These are phyloP conservation scores for Lottia gigantea DNA, from an alignment of 2,888 invertebrate species.

Conservation along the genomic window DNA sequence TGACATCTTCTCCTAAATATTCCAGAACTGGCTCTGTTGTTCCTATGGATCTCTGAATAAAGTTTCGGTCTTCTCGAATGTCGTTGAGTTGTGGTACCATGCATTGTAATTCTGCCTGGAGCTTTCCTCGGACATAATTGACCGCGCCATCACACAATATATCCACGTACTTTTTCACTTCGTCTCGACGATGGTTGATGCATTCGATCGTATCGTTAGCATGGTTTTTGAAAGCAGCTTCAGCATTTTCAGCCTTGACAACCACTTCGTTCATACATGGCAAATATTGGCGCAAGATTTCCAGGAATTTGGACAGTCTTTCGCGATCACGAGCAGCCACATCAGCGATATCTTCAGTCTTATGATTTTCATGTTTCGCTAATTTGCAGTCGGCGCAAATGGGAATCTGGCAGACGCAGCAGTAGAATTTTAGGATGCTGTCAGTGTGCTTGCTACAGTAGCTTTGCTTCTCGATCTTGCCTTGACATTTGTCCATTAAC, in stretches of 20 bases:
- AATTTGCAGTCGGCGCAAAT: constrained; percentile 18
- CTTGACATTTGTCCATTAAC: constrained; percentile 13
- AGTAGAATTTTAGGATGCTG: constrained; percentile 20
- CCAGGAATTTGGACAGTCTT: constrained; percentile 9
- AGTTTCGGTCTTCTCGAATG: constrained; percentile 17
- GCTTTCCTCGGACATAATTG: constrained; percentile 14
- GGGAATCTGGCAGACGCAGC: constrained; percentile 12
- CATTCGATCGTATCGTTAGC: constrained; percentile 4
- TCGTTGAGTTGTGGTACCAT: constrained; percentile 12
- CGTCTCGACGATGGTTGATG: constrained; percentile 4
- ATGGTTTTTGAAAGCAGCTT: constrained; percentile 13
- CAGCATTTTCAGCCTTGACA: constrained; percentile 10
- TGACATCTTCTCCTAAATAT: constrained; percentile 10
- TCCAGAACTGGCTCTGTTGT: constrained; percentile 13
- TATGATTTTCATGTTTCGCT: constrained; percentile 17
- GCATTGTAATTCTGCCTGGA: constrained; percentile 9
- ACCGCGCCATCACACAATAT: constrained; percentile 12
- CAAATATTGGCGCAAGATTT: not conserved
- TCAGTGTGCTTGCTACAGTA: constrained; percentile 17
- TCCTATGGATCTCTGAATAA: constrained; percentile 15
- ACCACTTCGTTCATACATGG: constrained; percentile 12
- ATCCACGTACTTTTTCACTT: constrained; percentile 14
- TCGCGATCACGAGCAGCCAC: constrained; percentile 13
- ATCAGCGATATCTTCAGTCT: constrained; percentile 17
- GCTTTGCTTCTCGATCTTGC: constrained; percentile 13